Evolutionary conservation across 2,113 vertebrate species (phyloP), one percentile per base, ranked within the genome.

Genomic region (Paramormyrops kingsleyae): DNA sequence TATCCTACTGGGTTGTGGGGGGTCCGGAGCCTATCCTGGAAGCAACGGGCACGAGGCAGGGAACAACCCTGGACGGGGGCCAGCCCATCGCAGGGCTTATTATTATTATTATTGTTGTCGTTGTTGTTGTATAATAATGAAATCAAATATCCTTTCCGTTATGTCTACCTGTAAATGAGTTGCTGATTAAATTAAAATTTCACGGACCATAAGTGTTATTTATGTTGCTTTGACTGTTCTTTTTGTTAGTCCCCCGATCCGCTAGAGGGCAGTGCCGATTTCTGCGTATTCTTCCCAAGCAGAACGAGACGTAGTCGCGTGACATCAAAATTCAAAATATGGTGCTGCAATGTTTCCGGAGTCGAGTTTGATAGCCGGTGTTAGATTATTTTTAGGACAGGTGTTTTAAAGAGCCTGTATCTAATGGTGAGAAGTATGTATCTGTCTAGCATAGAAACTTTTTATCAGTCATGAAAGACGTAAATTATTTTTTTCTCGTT

Each of bases 291-390:
- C 2, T 84, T 21, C 0, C 46, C 49, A 46, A 59, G n/a, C 2
- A 6, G 24, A 83, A 53, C 19, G 3, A 21, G 13, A 84, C 12
- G 5, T 15, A 47, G 12, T 90, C 90, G 93, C 84, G 44, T 92
- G 92, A 94, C 91, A 35, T 21, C 21, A 83, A n/a, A n/a, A 56
- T 89, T 89, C 77, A 89, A 89, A 83, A 89, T 44, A 89, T 49
- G 87, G 56, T 35, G 87, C 87, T 5, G 56, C 19, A 62, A 13
- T 17, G 15, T 13, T 88, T 24, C 53, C 17, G 47, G 46, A 77
- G 5, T 49, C 35, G 10, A 8, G 9, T 31, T 49, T 44, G 2
- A 12, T 19, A 87, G 10, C 52, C 24, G 59, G 50, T n/a, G 44
- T 27, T 53, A 62, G 4, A 15, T 77, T 47, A 24, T 56, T 44